phyloP scores from a whole-genome alignment of 2,888 invertebrate genomes.

The Drosophila mimica region DNA sequence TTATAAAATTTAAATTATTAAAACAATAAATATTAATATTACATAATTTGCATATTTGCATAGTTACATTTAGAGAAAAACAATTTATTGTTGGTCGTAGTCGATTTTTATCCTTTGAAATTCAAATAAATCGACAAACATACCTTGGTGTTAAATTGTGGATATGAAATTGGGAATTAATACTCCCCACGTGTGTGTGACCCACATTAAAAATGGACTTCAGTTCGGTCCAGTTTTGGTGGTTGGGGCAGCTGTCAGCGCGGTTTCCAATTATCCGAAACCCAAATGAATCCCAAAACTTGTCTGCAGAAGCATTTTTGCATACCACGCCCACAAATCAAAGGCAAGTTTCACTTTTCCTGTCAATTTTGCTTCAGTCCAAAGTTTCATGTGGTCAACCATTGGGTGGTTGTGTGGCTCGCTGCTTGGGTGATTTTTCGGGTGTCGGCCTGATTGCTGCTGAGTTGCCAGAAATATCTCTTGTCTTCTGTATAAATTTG shows the following conservation, averaged over 20 bases:
- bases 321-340: slow-evolving; percentile 57
- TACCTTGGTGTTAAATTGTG: slow-evolving; percentile 21
- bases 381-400: slow-evolving; percentile 68
- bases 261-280: slow-evolving; percentile 64
- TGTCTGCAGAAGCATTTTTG: slow-evolving; percentile 50
- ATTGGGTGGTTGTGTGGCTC: slow-evolving; percentile 21
- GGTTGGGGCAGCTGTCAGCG: slow-evolving; percentile 55
- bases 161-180: background rate
- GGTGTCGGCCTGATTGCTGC: slow-evolving; percentile 26
- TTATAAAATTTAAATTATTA: too few species aligned
- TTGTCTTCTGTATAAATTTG: slow-evolving; percentile 68
- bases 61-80: too few species aligned
- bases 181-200: background rate
- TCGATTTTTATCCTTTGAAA: too few species aligned
- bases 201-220: slow-evolving; percentile 30
- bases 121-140: too few species aligned
- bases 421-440: slow-evolving; percentile 3
- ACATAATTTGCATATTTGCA: too few species aligned
- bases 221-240: slow-evolving; percentile 19
- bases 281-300: slow-evolving; percentile 53
- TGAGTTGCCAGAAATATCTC: slow-evolving; percentile 26
- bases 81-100: too few species aligned
- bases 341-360: slow-evolving; percentile 60
- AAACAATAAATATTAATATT: too few species aligned
- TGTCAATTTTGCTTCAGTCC: slow-evolving; percentile 59